Conservation (phyloP, 2,797 vertebrate species). For the Macrochelys suwanniensis region DNA sequence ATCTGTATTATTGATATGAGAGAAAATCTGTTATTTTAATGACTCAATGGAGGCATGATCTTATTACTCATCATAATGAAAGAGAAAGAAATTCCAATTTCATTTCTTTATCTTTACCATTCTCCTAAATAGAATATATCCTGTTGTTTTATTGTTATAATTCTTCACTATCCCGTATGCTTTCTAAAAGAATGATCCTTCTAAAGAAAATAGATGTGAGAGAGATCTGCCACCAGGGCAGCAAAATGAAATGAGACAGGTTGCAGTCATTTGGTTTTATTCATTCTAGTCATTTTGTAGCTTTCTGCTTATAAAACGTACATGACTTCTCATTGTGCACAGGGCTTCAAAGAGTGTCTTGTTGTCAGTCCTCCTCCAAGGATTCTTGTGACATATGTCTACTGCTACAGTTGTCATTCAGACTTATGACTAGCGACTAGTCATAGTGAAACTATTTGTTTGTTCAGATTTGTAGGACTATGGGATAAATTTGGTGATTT, state of each 20-base stretch:
- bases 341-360: accelerated
- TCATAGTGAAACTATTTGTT: not conserved
- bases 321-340: not conserved
- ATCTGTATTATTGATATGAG: not conserved
- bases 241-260: not conserved
- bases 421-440: not conserved
- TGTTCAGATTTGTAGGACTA: not conserved
- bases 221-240: not conserved
- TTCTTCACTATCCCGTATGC: not conserved
- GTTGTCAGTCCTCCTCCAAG: not conserved
- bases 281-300: not conserved
- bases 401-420: not conserved
- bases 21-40: slow-evolving; percentile 1
- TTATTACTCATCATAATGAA: not conserved
- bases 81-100: not conserved
- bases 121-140: not conserved
- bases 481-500: not conserved
- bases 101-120: not conserved
- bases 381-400: not conserved
- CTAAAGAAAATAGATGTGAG: not conserved
- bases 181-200: not conserved
- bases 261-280: not conserved
- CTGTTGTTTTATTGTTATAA: not conserved
- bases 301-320: not conserved
- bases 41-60: not conserved